Percentiles rank a stretch among this genome's conserved stretches.
Evolutionary conservation across 2,888 invertebrate genomes (phyloP).

Genomic region (Macaria notata): DNA sequence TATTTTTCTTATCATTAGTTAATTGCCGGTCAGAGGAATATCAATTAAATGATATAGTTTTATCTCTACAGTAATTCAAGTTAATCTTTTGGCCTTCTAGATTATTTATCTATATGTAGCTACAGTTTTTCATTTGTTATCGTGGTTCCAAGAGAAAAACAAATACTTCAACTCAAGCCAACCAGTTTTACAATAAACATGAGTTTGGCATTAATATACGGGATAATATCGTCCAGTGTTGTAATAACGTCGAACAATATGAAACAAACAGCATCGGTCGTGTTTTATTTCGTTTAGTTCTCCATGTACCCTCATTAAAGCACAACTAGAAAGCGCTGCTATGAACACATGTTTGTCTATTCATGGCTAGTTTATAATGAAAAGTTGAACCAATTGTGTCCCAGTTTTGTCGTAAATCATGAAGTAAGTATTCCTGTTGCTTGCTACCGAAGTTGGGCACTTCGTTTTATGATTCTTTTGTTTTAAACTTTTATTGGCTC

Average conservation of each 20-base stretch:
- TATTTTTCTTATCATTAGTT: constrained; percentile 9
- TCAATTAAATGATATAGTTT: constrained; percentile 14
- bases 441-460: constrained; percentile 70
- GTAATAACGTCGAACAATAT: constrained; percentile 1
- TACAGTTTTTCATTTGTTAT: neutral
- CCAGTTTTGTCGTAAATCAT: constrained; percentile 73
- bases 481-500: constrained; percentile 80
- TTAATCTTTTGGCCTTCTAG: neutral
- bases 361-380: constrained; percentile 73
- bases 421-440: constrained; percentile 65
- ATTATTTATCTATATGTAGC: constrained; percentile 1
- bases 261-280: constrained; percentile 33
- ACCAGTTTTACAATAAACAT: constrained; percentile 5
- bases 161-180: neutral
- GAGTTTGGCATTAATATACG: neutral
- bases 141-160: neutral
- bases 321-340: constrained; percentile 34
- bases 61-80: constrained; percentile 7
- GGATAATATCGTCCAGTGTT: neutral
- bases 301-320: constrained; percentile 22
- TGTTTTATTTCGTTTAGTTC: constrained; percentile 31
- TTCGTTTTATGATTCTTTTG: constrained; percentile 81
- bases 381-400: constrained; percentile 72
- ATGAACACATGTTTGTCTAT: constrained; percentile 69
- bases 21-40: constrained; percentile 10